A percentile compares a stretch with the other conserved stretches of the same genome.
Evolutionary conservation across 2,888 invertebrate genomes (phyloP).

Genomic region (Pseudococcus viburni): DNA sequence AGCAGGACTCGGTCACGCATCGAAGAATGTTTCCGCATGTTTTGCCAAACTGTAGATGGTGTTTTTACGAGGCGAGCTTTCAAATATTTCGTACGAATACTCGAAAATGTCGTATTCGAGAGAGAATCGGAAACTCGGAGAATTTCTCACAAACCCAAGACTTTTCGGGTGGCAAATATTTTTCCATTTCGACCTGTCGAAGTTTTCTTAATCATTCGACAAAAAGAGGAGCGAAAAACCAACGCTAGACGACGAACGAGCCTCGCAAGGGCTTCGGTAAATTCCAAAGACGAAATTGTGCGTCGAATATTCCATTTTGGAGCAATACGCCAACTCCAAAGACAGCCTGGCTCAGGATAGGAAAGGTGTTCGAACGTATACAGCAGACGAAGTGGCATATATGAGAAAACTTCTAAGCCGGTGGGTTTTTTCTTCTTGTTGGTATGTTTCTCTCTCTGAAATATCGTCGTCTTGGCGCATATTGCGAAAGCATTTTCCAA

Average conservation of each 20-base stretch:
- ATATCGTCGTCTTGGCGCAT: neutral
- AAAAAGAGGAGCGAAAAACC: neutral
- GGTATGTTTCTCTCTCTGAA: neutral
- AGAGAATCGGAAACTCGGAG: neutral
- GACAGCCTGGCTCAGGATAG: neutral
- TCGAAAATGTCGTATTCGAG: neutral
- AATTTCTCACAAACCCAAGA: neutral
- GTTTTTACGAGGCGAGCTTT: neutral
- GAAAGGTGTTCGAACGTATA: neutral
- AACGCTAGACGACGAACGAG: neutral
- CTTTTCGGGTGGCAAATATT: constrained; percentile 9
- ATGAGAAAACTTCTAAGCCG: constrained; percentile 42
- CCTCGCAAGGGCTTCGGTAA: neutral
- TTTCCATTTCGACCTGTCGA: constrained; percentile 35
- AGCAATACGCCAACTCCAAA: neutral
- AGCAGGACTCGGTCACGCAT: neutral
- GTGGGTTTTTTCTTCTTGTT: neutral
- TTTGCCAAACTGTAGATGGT: neutral
- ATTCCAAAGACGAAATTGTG: constrained; percentile 55
- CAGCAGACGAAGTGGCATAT: neutral
- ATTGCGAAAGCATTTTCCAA: constrained; percentile 1
- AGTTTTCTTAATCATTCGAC: constrained; percentile 40
- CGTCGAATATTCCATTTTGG: constrained; percentile 40
- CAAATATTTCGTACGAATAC: neutral
- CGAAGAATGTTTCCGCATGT: constrained; percentile 8